phyloP scores from a whole-genome alignment of 2,113 vertebrate species.

The Periophthalmus modestus region DNA sequence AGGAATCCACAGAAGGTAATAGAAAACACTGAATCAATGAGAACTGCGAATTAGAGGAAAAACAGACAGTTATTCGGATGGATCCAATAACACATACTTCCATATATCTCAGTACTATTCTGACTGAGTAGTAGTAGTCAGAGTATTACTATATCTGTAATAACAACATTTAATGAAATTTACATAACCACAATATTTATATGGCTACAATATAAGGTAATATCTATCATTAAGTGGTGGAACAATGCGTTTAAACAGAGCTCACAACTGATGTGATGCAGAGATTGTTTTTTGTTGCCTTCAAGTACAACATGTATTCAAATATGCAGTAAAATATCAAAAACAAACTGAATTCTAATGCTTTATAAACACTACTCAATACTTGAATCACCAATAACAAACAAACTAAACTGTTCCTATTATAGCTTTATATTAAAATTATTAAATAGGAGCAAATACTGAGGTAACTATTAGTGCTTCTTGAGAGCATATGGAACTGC shows the following conservation, averaged over 20 bases:
- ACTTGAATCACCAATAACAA: no score
- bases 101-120: neutral
- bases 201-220: neutral
- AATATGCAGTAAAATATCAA: no score
- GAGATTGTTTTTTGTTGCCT: no score
- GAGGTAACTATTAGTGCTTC: neutral
- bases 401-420: neutral
- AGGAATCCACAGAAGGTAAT: conserved; percentile 26
- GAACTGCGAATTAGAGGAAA: conserved; percentile 17
- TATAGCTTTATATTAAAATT: neutral
- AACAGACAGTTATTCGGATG: neutral
- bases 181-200: neutral
- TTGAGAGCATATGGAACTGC: neutral
- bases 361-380: no score
- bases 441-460: neutral
- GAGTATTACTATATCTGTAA: no score
- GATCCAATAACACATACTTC: neutral
- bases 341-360: no score
- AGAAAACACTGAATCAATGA: conserved; percentile 18
- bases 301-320: no score
- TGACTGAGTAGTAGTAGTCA: no score
- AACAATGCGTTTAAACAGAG: neutral
- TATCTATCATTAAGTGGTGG: neutral
- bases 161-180: no score
- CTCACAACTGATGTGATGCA: neutral